These are phyloP conservation scores for Habroteleia sp. DNA, from an alignment of 2,888 invertebrate genomes.

Conservation along the genomic window DNA sequence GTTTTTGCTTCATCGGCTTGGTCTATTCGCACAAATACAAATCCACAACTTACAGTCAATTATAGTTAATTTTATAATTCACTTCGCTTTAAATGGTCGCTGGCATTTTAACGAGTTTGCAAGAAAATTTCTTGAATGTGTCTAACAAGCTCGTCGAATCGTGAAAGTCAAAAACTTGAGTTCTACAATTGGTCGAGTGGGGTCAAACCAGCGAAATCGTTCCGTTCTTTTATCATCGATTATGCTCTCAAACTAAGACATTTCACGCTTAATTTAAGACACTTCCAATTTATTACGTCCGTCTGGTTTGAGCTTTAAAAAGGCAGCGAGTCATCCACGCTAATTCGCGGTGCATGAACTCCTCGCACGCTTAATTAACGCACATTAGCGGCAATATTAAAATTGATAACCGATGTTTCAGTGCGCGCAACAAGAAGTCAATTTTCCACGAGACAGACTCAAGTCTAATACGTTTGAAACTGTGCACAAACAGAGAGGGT, in stretches of 20 bases:
- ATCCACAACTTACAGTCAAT: too few species aligned
- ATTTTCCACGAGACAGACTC: constrained; percentile 38
- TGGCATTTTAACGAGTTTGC: too few species aligned
- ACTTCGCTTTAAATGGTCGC: too few species aligned
- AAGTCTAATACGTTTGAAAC: constrained; percentile 42
- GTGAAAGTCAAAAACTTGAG: constrained; percentile 4
- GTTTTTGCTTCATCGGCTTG: too few species aligned
- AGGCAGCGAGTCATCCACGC: constrained; percentile 23
- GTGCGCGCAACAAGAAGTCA: constrained; percentile 27
- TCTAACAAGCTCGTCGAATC: not conserved
- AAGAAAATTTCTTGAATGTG: too few species aligned
- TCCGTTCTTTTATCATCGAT: constrained; percentile 68
- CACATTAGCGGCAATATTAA: constrained; percentile 6
- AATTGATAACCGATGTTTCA: constrained; percentile 36
- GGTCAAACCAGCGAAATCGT: constrained; percentile 20
- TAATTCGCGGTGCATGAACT: constrained; percentile 35
- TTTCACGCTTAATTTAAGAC: constrained; percentile 58
- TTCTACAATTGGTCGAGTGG: constrained; percentile 1
- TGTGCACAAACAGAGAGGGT: constrained; percentile 49
- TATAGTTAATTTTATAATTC: too few species aligned
- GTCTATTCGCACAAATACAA: too few species aligned
- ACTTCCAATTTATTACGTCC: constrained; percentile 54
- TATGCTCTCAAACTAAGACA: constrained; percentile 61
- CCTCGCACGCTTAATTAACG: constrained; percentile 45
- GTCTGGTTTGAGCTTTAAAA: constrained; percentile 49